Percentiles rank a stretch among this genome's conserved stretches.
Conservation (phyloP, 2,113 vertebrate species). For the Fregetta grallaria region DNA sequence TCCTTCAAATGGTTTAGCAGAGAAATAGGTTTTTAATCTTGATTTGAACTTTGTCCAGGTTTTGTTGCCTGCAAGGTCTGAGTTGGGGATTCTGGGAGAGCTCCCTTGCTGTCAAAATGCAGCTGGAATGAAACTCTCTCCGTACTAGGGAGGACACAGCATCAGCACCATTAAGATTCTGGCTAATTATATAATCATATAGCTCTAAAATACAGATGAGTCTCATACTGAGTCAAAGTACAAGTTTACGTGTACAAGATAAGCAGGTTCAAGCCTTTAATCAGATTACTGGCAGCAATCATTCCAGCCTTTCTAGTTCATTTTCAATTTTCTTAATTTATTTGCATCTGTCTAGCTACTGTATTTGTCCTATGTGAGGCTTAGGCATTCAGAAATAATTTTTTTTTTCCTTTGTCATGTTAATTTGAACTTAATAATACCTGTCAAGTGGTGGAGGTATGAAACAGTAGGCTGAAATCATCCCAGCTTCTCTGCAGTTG, state of each 20-base stretch:
- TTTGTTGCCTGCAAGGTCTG: background rate
- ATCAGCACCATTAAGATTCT: background rate
- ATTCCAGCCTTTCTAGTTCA: background rate
- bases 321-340: background rate
- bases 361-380: background rate
- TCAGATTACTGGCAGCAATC: background rate
- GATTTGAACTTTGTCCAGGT: background rate
- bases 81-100: background rate
- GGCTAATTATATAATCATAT: background rate
- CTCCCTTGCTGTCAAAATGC: background rate
- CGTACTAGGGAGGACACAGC: background rate
- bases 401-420: background rate
- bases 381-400: background rate
- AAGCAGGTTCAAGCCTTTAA: background rate
- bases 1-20: background rate
- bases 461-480: background rate
- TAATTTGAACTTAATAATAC: background rate
- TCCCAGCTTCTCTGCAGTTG: background rate
- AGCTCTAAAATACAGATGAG: background rate
- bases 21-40: background rate
- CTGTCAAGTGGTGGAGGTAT: background rate
- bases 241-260: background rate
- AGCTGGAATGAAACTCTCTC: background rate
- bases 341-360: background rate
- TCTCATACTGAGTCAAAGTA: background rate